Evolutionary conservation across 2,888 invertebrate species (phyloP), one percentile per base, ranked within the genome.

Genomic region (Habrosyne pyritoides): DNA sequence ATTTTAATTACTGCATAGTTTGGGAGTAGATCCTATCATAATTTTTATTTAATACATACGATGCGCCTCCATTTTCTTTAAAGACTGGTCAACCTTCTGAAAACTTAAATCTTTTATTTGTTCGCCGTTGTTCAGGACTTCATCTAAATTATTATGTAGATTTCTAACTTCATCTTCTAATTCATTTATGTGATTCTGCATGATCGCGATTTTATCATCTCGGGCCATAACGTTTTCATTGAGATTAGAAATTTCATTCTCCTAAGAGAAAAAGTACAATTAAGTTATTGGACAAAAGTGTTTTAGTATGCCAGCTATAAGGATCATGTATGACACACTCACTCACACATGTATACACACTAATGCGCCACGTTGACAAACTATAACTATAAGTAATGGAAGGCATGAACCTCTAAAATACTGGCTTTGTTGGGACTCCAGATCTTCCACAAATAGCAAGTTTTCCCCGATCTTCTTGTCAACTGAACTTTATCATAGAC

Each of bases 161-260:
- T 60, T 69, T 61, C 62, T 73, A 10, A 91, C 78, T 83, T 92
- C 91, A 53, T 84, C 82, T 76, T 88, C 79, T 50, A 92, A 66
- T 53, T 77, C 61, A 70, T 91, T 92, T 1, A 90, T 87, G 53
- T 91, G 81, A 67, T 90, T 91, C 73, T 92, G 81, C 67, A 91
- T 79, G 54, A 81, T 79, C 7, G 81, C 71, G 65, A 91, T 89
- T 73, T 73, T 87, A 54, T 80, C 77, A 66, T 91, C 80, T 21
- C 88, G 79, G 24, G 77, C 77, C 21, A 69, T 28, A 54, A 91
- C 55, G 51, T 82, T 80, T 73, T 91, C 85, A 59, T 60, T 75
- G 2, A 86, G 75, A 50, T 75, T 72, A 26, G 66, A 66, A 59
- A 89, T 84, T 6, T 74, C 57, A 61, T 73, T 76, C 59, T 90